Evolutionary conservation across 2,113 vertebrate genomes (phyloP).

Genomic region (Lethenteron reissneri): DNA sequence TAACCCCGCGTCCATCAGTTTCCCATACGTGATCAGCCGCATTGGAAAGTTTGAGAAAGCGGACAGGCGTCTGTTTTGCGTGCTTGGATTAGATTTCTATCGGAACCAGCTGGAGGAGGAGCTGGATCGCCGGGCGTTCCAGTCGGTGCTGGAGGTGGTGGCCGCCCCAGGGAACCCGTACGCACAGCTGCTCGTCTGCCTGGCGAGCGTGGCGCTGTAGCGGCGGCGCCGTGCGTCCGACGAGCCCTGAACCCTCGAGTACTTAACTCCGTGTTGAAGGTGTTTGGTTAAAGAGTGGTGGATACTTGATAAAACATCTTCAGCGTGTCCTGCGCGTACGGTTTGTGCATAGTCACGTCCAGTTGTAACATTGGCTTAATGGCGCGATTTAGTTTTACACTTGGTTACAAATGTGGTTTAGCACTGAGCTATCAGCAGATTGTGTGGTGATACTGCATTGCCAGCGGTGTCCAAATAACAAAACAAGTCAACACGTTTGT

Average conservation of each 20-base stretch:
- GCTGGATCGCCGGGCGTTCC: constrained; percentile 6
- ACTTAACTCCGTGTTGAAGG: constrained; percentile 5
- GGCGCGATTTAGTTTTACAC: too few relatives aligned
- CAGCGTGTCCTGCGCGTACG: not conserved
- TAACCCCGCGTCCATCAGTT: not conserved
- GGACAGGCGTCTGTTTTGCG: not conserved
- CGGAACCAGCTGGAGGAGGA: constrained; percentile 2
- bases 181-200: not conserved
- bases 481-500: too few relatives aligned
- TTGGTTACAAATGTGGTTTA: too few relatives aligned
- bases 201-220: constrained; percentile 1
- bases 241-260: not conserved
- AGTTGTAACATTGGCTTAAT: too few relatives aligned
- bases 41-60: constrained; percentile 2
- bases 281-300: constrained; percentile 4
- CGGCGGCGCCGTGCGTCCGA: not conserved
- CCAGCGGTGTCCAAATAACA: too few relatives aligned
- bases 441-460: too few relatives aligned
- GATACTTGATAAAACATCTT: not conserved
- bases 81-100: constrained; percentile 4
- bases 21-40: constrained; percentile 1
- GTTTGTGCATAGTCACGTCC: not conserved
- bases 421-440: too few relatives aligned
- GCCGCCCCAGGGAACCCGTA: not conserved
- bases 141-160: not conserved